phyloP scores from a whole-genome alignment of 2,888 invertebrate species.

The Cylloceria caligata region DNA sequence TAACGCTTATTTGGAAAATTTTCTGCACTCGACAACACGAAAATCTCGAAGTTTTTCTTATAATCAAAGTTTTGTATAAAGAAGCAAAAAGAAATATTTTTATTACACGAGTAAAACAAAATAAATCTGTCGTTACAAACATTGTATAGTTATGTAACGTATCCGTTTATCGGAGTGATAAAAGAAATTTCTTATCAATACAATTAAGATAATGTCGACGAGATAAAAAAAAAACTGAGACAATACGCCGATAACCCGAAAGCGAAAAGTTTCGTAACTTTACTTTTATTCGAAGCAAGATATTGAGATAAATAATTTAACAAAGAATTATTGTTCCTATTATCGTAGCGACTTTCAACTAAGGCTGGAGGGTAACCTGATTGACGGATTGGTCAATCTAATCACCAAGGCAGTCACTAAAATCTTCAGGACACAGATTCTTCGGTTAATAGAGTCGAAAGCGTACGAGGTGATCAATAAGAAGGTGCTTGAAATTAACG shows the following conservation, averaged over 20 bases:
- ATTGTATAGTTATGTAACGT: neutral
- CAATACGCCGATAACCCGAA: neutral
- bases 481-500: slow-evolving; percentile 63
- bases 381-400: slow-evolving; percentile 70
- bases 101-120: neutral
- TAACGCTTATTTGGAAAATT: too few relatives aligned
- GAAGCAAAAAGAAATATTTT: neutral
- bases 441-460: slow-evolving; percentile 58
- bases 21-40: too few relatives aligned
- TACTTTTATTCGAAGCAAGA: neutral
- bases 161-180: neutral
- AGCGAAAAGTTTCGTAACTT: neutral
- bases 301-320: neutral
- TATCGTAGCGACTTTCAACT: slow-evolving; percentile 68
- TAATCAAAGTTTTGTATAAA: too few relatives aligned
- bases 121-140: neutral
- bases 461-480: slow-evolving; percentile 47
- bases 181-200: slow-evolving; percentile 21
- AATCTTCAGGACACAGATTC: slow-evolving; percentile 61
- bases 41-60: too few relatives aligned
- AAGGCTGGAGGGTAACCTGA: slow-evolving; percentile 69
- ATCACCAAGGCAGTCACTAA: slow-evolving; percentile 58
- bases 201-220: neutral
- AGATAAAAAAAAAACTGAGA: neutral
- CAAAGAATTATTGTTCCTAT: slow-evolving; percentile 12